These are phyloP conservation scores for Clarias pachynema DNA, from an alignment of 2,797 vertebrate genomes.

Conservation along the genomic window DNA sequence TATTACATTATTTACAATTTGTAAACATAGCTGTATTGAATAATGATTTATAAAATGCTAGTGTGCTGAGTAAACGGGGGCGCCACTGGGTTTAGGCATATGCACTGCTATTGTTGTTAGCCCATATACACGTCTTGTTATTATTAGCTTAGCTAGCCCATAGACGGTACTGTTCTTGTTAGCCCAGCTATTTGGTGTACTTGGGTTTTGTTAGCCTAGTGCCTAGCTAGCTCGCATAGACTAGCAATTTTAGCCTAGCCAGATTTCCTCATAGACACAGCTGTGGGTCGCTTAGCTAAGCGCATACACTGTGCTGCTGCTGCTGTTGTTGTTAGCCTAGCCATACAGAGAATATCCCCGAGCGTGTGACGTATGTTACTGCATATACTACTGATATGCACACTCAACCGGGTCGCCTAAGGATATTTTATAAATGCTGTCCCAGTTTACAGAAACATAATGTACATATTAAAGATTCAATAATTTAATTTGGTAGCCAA, in stretches of 20 bases:
- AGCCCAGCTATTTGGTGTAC: neutral
- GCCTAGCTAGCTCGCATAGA: neutral
- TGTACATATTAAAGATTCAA: neutral
- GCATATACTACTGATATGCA: slow-evolving; percentile 4
- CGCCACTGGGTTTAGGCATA: neutral
- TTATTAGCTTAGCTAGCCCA: slow-evolving; percentile 5
- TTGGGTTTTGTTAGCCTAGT: neutral
- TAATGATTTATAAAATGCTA: neutral
- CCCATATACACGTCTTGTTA: neutral
- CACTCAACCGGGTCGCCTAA: neutral
- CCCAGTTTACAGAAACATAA: neutral
- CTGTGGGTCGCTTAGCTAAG: neutral
- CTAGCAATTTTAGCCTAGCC: neutral
- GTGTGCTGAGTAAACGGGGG: neutral
- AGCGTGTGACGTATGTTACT: slow-evolving; percentile 9
- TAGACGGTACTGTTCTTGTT: slow-evolving; percentile 15
- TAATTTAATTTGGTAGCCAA: neutral
- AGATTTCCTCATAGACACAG: neutral
- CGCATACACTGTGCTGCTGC: neutral
- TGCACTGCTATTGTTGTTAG: slow-evolving; percentile 20
- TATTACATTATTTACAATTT: neutral
- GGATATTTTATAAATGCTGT: neutral
- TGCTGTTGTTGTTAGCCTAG: slow-evolving; percentile 26
- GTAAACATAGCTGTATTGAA: neutral
- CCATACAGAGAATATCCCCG: slow-evolving; percentile 3